These are phyloP conservation scores for Leucophenga montana DNA, from an alignment of 2,888 invertebrate species.

Conservation along the genomic window DNA sequence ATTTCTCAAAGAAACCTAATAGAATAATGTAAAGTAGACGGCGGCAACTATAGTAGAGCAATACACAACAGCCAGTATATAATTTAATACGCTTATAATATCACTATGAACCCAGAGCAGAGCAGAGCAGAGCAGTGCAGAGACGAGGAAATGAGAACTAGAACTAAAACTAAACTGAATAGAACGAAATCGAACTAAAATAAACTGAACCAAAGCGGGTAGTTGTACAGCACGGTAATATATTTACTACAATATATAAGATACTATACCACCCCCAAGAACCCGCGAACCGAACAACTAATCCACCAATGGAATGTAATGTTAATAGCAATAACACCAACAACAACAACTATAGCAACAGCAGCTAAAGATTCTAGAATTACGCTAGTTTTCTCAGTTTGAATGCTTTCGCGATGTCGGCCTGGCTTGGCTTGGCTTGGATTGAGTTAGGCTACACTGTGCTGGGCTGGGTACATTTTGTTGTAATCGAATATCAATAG, in stretches of 20 bases:
- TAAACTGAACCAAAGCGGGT: conserved; percentile 41
- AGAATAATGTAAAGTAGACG: conserved; percentile 65
- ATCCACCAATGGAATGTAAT: conserved; percentile 36
- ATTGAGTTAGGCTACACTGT: conserved; percentile 9
- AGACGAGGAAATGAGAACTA: neutral
- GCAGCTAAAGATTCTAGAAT: conserved; percentile 60
- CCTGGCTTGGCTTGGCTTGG: too few relatives aligned
- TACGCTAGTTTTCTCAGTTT: conserved; percentile 60
- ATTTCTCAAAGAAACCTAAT: conserved; percentile 65
- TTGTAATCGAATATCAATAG: conserved; percentile 74
- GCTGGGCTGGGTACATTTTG: conserved; percentile 29
- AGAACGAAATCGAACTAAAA: conserved; percentile 52
- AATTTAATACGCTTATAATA: conserved; percentile 56
- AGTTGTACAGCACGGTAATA: conserved; percentile 44
- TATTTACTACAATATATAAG: too few relatives aligned
- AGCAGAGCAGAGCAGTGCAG: conserved; percentile 27
- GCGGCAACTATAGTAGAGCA: conserved; percentile 41
- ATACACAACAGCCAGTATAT: conserved; percentile 49
- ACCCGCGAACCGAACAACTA: conserved; percentile 31
- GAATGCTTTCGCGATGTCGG: too few relatives aligned
- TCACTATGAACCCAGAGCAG: conserved; percentile 26
- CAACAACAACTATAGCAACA: conserved; percentile 13
- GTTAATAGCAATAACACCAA: conserved; percentile 33
- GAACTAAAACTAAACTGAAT: conserved; percentile 29
- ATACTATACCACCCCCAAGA: conserved; percentile 34